Conservation (phyloP, 2,888 invertebrate species). For the Argyra leucocephala region DNA sequence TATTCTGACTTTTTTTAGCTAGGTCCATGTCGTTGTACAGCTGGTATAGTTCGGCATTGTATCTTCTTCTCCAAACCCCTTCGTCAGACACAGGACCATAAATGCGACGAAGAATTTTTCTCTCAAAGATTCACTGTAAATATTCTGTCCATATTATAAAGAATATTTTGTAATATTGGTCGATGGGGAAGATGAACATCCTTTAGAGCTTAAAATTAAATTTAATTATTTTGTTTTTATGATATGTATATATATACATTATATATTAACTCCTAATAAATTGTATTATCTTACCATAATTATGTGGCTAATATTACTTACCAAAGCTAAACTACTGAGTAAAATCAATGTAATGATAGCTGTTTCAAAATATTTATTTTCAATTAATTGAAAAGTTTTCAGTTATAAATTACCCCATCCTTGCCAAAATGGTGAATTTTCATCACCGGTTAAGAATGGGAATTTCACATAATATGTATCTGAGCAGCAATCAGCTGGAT, state of each 20-base stretch:
- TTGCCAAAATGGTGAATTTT: slow-evolving; percentile 88
- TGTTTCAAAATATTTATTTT: slow-evolving; percentile 98
- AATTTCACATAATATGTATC: slow-evolving; percentile 78
- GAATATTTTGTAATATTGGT: slow-evolving; percentile 82
- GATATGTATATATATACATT: too few species aligned
- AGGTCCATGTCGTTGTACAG: too few species aligned
- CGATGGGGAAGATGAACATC: slow-evolving; percentile 87
- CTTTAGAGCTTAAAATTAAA: slow-evolving; percentile 71
- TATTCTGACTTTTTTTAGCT: too few species aligned
- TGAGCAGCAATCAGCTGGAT: slow-evolving; percentile 89
- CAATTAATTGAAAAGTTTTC: slow-evolving; percentile 89
- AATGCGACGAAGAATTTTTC: too few species aligned
- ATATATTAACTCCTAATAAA: too few species aligned
- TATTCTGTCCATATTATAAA: slow-evolving; percentile 95
- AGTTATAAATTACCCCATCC: slow-evolving; percentile 87
- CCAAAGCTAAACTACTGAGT: slow-evolving; percentile 93
- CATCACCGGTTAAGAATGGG: slow-evolving; percentile 81
- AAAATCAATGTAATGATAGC: slow-evolving; percentile 98
- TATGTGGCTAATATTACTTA: slow-evolving; percentile 44
- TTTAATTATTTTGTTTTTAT: too few species aligned
- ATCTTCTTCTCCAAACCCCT: too few species aligned
- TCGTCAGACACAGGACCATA: too few species aligned
- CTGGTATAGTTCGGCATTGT: too few species aligned
- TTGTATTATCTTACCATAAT: too few species aligned
- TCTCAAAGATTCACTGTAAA: too few species aligned